Evolutionary conservation across 2,113 vertebrate genomes (phyloP).

Genomic region (Periophthalmus modestus): DNA sequence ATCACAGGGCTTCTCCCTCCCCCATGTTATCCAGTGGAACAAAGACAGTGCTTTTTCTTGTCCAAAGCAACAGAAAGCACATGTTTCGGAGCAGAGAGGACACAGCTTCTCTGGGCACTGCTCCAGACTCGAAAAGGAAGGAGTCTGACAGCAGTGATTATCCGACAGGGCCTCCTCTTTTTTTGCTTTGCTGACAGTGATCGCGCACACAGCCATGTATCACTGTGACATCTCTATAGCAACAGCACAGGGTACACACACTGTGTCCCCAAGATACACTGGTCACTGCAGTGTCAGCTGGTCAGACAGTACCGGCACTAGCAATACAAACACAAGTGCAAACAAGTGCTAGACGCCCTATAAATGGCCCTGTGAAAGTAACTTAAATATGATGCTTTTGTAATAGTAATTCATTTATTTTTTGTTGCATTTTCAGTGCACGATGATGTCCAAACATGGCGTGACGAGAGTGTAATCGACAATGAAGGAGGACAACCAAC

Average conservation of each 20-base stretch:
- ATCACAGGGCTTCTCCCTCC: not conserved
- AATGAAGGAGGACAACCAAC: no score
- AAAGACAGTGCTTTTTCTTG: conserved; percentile 4
- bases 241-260: conserved; percentile 6
- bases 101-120: not conserved
- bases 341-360: not conserved
- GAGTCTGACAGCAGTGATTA: conserved; percentile 10
- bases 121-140: conserved; percentile 3
- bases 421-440: no score
- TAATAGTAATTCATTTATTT: no score
- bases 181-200: conserved; percentile 9
- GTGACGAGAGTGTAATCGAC: no score
- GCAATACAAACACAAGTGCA: not conserved
- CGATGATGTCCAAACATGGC: no score
- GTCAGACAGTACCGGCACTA: not conserved
- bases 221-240: conserved; percentile 4
- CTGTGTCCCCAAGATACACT: not conserved
- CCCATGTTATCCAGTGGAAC: conserved; percentile 1
- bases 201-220: not conserved
- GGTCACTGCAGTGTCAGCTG: not conserved
- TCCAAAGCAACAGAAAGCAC: conserved; percentile 12
- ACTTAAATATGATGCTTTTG: no score
- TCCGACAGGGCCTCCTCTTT: not conserved
- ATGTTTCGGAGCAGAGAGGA: conserved; percentile 6
- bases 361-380: no score